These are phyloP conservation scores for Fabriciana adippe DNA, from an alignment of 2,888 invertebrate genomes.

Conservation along the genomic window DNA sequence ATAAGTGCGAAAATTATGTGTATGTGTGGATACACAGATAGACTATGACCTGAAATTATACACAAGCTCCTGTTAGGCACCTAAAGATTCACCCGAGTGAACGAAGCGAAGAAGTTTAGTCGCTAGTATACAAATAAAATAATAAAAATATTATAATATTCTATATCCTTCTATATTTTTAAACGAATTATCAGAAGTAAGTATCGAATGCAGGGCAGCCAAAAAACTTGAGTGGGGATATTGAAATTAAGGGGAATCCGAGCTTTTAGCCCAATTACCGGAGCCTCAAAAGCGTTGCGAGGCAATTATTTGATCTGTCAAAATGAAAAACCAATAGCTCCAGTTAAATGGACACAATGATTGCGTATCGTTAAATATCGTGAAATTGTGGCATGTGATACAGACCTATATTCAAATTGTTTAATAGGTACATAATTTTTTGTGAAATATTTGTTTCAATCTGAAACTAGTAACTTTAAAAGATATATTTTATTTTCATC, in stretches of 20 bases:
- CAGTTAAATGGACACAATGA: constrained; percentile 11
- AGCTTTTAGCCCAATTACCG: constrained; percentile 16
- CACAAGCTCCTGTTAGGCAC: no score
- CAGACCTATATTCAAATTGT: not conserved
- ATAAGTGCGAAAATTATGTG: no score
- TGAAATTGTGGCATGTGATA: not conserved
- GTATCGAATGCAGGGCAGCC: constrained; percentile 1
- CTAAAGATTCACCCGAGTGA: no score
- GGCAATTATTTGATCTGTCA: constrained; percentile 25
- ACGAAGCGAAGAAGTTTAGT: no score
- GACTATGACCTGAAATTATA: no score
- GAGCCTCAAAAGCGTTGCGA: constrained; percentile 15
- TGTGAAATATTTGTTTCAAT: not conserved
- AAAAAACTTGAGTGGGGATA: constrained; percentile 13
- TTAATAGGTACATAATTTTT: not conserved
- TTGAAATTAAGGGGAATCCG: not conserved
- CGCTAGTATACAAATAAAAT: no score
- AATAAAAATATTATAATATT: no score
- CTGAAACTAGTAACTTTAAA: no score
- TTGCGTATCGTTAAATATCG: constrained; percentile 4
- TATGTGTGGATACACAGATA: no score
- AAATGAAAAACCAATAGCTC: constrained; percentile 22
- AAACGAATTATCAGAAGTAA: constrained; percentile 2
- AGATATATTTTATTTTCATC: no score
- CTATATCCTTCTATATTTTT: not conserved